Percentiles rank a stretch among this genome's conserved stretches.
These are phyloP conservation scores for Heliconius charithonia DNA, from an alignment of 2,888 invertebrate species.

Conservation along the genomic window DNA sequence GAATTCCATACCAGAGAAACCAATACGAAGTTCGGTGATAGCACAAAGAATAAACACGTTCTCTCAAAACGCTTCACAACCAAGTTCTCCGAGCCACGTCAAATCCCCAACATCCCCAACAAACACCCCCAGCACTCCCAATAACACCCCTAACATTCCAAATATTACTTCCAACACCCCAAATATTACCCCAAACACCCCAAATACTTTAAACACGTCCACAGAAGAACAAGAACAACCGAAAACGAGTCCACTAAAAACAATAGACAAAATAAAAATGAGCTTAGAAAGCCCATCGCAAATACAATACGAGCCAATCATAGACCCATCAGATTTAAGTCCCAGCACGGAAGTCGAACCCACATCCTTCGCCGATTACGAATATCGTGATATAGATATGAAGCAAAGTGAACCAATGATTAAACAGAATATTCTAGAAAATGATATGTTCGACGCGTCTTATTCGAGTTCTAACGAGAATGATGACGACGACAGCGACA, in stretches of 20 bases:
- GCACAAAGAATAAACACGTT: slow-evolving; percentile 86
- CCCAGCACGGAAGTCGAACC: slow-evolving; percentile 74
- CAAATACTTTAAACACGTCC: background rate
- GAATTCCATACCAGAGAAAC: slow-evolving; percentile 85
- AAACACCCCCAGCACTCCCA: slow-evolving; percentile 43
- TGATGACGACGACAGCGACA: slow-evolving; percentile 86
- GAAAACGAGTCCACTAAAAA: slow-evolving; percentile 74
- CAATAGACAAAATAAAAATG: slow-evolving; percentile 80
- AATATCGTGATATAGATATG: slow-evolving; percentile 64
- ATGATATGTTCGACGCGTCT: slow-evolving; percentile 80
- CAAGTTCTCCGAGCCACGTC: slow-evolving; percentile 55
- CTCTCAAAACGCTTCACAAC: slow-evolving; percentile 60
- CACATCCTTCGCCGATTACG: slow-evolving; percentile 67
- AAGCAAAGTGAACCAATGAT: slow-evolving; percentile 79
- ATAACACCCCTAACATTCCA: slow-evolving; percentile 52
- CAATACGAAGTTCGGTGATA: slow-evolving; percentile 86
- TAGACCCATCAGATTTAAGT: slow-evolving; percentile 74
- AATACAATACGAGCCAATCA: slow-evolving; percentile 79
- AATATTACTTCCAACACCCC: slow-evolving; percentile 52
- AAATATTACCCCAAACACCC: background rate
- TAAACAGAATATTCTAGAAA: slow-evolving; percentile 80
- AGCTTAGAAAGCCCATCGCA: slow-evolving; percentile 79
- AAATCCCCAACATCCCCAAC: slow-evolving; percentile 53
- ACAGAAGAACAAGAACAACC: slow-evolving; percentile 54
- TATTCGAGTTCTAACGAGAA: slow-evolving; percentile 82